phyloP scores from a whole-genome alignment of 2,797 vertebrate species.

The Stomatorhinus walkeri region DNA sequence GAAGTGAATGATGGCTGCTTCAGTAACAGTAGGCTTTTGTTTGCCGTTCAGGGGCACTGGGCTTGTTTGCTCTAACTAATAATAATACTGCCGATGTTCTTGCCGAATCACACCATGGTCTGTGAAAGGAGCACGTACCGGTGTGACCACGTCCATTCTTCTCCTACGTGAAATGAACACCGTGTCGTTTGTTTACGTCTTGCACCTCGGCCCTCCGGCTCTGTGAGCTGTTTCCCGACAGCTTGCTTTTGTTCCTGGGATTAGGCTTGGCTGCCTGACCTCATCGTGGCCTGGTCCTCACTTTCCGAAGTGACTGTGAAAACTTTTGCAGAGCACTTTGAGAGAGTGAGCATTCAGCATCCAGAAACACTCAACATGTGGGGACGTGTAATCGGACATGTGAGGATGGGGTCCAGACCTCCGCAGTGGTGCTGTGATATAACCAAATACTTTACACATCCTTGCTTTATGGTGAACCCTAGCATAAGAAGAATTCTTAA shows the following conservation, averaged over 20 bases:
- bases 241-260: neutral
- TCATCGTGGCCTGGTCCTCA: neutral
- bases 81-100: neutral
- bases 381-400: neutral
- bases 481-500: neutral
- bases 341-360: neutral
- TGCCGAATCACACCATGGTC: neutral
- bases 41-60: neutral
- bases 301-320: neutral
- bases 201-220: neutral
- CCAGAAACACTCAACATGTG: neutral
- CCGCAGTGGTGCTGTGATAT: neutral
- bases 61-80: neutral
- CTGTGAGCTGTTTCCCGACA: neutral
- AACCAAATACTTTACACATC: neutral
- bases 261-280: neutral
- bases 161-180: neutral
- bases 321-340: neutral
- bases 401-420: neutral
- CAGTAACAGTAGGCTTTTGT: neutral
- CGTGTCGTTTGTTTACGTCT: neutral
- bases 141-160: neutral
- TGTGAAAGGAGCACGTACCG: neutral
- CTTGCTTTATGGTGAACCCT: neutral
- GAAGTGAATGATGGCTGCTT: neutral